Conservation (phyloP, 2,113 vertebrate genomes). For the Pangasianodon gigas region DNA sequence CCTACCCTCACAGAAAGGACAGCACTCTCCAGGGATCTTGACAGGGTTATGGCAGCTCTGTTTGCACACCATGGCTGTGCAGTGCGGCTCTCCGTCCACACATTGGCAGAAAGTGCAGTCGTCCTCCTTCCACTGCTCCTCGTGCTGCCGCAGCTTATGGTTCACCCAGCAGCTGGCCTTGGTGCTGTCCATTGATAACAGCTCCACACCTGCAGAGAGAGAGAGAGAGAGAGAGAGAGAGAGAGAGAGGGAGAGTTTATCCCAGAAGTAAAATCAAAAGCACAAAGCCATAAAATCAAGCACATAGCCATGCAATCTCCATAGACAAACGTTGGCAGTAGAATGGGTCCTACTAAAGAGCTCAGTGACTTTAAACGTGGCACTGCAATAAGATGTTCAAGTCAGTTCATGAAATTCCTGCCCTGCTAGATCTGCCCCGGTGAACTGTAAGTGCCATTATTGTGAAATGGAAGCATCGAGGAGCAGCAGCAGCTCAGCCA, state of each 20-base stretch:
- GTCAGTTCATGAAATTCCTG: not conserved
- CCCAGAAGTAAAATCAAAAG: not conserved
- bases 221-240: not conserved
- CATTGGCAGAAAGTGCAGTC: constrained; percentile 83
- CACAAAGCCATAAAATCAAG: not conserved
- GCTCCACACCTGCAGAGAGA: constrained; percentile 70
- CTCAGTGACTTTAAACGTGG: not conserved
- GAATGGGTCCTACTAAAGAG: not conserved
- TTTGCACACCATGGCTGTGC: constrained; percentile 82
- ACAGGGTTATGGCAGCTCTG: constrained; percentile 79
- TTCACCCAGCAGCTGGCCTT: constrained; percentile 78
- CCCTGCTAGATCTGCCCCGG: not conserved
- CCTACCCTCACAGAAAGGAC: constrained; percentile 80
- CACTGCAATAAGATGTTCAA: not conserved
- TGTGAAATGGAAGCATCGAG: not conserved
- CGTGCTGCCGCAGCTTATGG: constrained; percentile 72
- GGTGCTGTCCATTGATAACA: constrained; percentile 69
- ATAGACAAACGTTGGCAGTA: not conserved
- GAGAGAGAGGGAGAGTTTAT: not conserved
- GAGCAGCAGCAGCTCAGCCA: not conserved
- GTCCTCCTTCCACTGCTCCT: constrained; percentile 82
- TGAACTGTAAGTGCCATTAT: not conserved
- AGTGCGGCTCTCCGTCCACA: constrained; percentile 76
- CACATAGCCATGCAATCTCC: not conserved
- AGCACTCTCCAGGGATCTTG: constrained; percentile 80